Evolutionary conservation across 2,888 invertebrate species (phyloP).

Genomic region (Agrotis clavis): DNA sequence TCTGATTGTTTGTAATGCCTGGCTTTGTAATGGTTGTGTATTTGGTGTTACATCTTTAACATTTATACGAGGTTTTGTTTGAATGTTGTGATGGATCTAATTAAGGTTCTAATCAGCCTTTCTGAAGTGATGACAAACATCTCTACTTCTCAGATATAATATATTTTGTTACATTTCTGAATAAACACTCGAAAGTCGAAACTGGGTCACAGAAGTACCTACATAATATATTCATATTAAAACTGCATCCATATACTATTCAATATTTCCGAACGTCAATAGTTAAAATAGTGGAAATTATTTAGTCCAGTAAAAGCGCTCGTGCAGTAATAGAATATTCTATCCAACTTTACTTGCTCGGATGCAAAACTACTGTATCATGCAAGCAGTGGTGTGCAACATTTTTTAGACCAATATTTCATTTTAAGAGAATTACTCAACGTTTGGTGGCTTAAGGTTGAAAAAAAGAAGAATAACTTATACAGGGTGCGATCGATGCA

Average conservation of each 20-base stretch:
- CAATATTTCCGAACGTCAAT: conserved; percentile 36
- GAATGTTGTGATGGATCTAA: too few relatives aligned
- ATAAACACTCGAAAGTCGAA: neutral
- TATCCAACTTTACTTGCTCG: conserved; percentile 48
- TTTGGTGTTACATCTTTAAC: neutral
- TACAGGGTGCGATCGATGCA: too few relatives aligned
- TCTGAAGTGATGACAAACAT: too few relatives aligned
- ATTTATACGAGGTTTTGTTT: too few relatives aligned
- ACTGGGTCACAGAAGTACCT: neutral
- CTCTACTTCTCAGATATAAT: too few relatives aligned
- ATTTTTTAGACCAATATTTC: conserved; percentile 6
- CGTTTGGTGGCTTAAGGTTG: too few relatives aligned
- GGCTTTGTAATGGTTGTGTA: neutral
- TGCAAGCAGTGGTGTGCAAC: conserved; percentile 16
- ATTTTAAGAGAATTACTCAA: too few relatives aligned
- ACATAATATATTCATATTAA: conserved; percentile 12
- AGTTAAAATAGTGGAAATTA: conserved; percentile 53
- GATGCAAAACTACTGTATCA: conserved; percentile 34
- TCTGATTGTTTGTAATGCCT: conserved; percentile 2
- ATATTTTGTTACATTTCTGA: too few relatives aligned
- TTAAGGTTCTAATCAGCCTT: too few relatives aligned
- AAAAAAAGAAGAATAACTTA: too few relatives aligned
- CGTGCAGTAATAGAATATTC: conserved; percentile 56
- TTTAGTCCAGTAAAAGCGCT: conserved; percentile 46
- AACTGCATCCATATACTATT: conserved; percentile 11